phyloP scores from a whole-genome alignment of 2,113 vertebrate genomes.

The Axis porcinus region DNA sequence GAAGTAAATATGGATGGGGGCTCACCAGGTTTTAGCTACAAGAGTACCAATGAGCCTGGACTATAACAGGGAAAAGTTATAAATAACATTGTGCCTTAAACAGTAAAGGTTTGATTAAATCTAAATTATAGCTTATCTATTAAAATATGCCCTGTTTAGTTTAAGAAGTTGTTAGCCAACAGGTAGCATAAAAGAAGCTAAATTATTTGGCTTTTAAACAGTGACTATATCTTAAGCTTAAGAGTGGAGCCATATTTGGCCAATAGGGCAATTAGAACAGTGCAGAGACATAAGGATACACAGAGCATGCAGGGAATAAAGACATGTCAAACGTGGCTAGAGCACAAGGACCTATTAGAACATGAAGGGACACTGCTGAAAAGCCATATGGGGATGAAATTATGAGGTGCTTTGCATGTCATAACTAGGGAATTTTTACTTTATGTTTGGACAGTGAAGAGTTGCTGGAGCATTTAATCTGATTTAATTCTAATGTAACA shows the following conservation, averaged over 20 bases:
- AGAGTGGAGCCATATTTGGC: not conserved
- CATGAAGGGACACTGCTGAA: not conserved
- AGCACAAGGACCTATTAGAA: not conserved
- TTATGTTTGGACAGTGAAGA: not conserved
- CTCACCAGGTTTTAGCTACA: not conserved
- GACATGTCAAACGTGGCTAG: not conserved
- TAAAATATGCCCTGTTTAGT: not conserved
- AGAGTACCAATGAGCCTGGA: not conserved
- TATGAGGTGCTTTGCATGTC: not conserved
- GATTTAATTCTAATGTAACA: not conserved
- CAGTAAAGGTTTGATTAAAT: not conserved
- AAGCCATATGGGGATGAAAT: not conserved
- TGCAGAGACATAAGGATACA: not conserved
- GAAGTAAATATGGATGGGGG: not conserved
- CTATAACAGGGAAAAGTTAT: not conserved
- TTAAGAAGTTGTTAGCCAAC: not conserved
- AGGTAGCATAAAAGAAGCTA: not conserved
- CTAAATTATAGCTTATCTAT: not conserved
- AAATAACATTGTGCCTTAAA: not conserved
- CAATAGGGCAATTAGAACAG: not conserved
- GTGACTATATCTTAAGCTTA: not conserved
- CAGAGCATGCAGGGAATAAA: not conserved
- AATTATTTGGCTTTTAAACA: not conserved
- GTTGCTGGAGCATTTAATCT: not conserved
- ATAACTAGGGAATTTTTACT: not conserved